Percentiles rank a stretch among this genome's conserved stretches.
Conservation (phyloP, 2,797 vertebrate species). For the Phoebastria nigripes region DNA sequence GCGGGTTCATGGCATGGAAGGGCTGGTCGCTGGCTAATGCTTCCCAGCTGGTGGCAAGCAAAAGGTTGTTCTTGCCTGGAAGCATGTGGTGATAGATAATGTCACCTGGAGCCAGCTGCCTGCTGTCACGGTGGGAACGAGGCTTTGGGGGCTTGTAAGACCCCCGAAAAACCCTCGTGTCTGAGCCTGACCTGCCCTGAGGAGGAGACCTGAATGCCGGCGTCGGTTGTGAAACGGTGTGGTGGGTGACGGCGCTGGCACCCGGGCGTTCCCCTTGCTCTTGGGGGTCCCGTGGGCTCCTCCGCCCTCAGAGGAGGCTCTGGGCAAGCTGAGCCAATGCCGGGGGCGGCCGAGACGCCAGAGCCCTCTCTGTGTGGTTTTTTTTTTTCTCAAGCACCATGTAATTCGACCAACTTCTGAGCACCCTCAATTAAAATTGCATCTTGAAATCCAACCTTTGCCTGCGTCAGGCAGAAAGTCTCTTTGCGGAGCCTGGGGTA, state of each 20-base stretch:
- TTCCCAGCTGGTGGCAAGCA: background rate
- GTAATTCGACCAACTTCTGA: fast-evolving
- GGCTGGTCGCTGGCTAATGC: background rate
- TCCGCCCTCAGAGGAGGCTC: background rate
- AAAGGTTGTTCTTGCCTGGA: background rate
- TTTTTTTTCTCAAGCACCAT: fast-evolving
- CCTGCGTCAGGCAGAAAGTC: no score
- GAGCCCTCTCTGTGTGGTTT: background rate
- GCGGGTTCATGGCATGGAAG: background rate
- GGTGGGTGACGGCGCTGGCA: background rate
- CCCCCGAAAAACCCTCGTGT: background rate
- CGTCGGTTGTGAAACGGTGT: fast-evolving
- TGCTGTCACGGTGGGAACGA: fast-evolving
- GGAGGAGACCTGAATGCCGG: no score
- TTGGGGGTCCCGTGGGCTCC: background rate
- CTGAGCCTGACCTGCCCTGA: no score
- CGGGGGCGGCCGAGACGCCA: background rate
- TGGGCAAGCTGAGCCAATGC: background rate
- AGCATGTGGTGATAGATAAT: background rate
- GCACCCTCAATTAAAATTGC: fast-evolving
- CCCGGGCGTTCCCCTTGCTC: background rate
- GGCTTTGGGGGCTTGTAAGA: background rate
- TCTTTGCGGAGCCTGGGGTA: no score
- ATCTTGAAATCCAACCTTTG: background rate
- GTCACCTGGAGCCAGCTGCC: background rate